phyloP scores from a whole-genome alignment of 2,888 invertebrate species.

The Oegoconia quadripuncta region DNA sequence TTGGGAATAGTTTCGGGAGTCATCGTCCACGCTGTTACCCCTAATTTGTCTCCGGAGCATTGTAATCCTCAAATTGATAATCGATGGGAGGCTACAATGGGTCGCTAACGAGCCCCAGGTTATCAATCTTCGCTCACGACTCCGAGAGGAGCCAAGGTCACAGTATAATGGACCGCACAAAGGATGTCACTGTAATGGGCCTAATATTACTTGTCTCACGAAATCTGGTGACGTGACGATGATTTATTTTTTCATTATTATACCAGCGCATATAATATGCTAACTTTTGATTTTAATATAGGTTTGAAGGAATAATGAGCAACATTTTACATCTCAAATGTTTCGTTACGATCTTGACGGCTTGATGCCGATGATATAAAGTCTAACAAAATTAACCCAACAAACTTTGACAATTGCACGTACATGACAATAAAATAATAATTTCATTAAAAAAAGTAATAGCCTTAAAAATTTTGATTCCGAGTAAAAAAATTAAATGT shows the following conservation, averaged over 20 bases:
- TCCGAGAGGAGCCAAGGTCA: constrained; percentile 36
- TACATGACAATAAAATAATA: too few relatives aligned
- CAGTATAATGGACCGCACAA: not conserved
- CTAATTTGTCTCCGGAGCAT: constrained; percentile 49
- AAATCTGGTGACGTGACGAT: not conserved
- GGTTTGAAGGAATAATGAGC: too few relatives aligned
- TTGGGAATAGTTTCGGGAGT: not conserved
- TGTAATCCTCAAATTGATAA: constrained; percentile 58
- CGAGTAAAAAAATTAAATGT: too few relatives aligned
- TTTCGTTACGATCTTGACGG: too few relatives aligned
- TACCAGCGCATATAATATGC: too few relatives aligned
- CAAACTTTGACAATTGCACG: too few relatives aligned
- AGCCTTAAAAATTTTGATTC: too few relatives aligned
- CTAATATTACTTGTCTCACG: not conserved
- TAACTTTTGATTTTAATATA: too few relatives aligned
- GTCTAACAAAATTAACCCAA: too few relatives aligned
- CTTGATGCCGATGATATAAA: too few relatives aligned
- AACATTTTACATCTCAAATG: too few relatives aligned
- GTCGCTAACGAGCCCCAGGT: constrained; percentile 44
- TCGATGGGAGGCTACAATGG: constrained; percentile 51
- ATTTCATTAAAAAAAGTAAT: too few relatives aligned
- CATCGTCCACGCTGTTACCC: constrained; percentile 7
- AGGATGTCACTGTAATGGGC: not conserved
- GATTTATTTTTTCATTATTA: not conserved
- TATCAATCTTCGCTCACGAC: constrained; percentile 47